Evolutionary conservation across 1,140 invertebrate genomes (phyloP), one percentile per base, ranked within the genome.

Genomic region (Vanessa atalanta): DNA sequence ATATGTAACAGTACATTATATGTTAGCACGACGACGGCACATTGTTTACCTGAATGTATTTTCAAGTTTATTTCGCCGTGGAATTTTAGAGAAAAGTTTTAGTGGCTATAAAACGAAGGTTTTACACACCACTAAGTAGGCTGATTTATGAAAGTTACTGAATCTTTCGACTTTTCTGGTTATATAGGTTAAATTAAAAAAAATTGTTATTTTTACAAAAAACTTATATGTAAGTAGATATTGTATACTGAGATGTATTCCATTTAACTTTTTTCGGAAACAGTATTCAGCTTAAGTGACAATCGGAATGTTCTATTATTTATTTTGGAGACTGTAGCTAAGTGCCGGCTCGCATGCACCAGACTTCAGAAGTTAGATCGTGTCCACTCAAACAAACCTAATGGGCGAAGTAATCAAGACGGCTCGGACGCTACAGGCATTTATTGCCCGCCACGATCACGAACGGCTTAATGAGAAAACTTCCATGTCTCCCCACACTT

Each of bases 361-460:
- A 37, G 68, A 69, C 68, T 43, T 57, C 47, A 57, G 57, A 50
- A 70, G 57, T 63, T 70, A 61, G 43, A 61, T 70, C 68, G 68
- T 37, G 57, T 70, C 68, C 68, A 70, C 47, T 70, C 47, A 37
- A 63, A 63, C 57, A 63, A 65, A 65, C 64, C 63, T 65, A 72
- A 77, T 81, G 78, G 82, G 73, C 63, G 51, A 48, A 73, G 71
- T 73, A 77, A 77, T 77, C 75, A 77, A 73, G 51, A 50, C 67
- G 63, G 67, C 50, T 65, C 48, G 68, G 63, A 60, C 75, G 66
- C 66, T 53, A 60, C 60, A 64, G 14, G 66, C 61, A 65, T 70
- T 70, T 63, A 73, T 73, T 73, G 63, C 72, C 67, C 48, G 61
- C 31, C 26, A 23, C 70, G 57, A 70, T 68, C 70, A 68, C 23